These are phyloP conservation scores for Hemithea aestivaria DNA, from an alignment of 2,888 invertebrate genomes.

Conservation along the genomic window DNA sequence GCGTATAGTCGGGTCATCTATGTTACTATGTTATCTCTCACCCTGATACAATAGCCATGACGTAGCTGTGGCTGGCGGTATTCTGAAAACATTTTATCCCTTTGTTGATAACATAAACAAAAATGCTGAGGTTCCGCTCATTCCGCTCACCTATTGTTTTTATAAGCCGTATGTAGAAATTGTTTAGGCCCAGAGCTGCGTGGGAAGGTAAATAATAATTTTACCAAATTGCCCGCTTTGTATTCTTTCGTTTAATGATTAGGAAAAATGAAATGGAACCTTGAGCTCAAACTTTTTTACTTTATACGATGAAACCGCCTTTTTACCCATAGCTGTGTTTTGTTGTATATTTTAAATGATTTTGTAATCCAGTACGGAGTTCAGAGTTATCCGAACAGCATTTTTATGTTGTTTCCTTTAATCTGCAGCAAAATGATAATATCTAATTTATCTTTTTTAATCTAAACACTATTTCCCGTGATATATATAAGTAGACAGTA, in stretches of 20 bases:
- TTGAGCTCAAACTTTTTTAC: slow-evolving; percentile 10
- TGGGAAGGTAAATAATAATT: slow-evolving; percentile 32
- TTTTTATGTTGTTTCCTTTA: no score
- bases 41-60: slow-evolving; percentile 40
- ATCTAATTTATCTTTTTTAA: no score
- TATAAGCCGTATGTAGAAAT: slow-evolving; percentile 49
- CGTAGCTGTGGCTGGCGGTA: slow-evolving; percentile 53
- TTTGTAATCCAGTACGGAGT: no score
- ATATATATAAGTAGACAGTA: no score
- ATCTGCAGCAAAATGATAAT: no score
- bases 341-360: no score
- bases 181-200: slow-evolving; percentile 37
- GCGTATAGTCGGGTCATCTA: no score
- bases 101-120: slow-evolving; percentile 58
- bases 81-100: slow-evolving; percentile 44
- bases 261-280: slow-evolving; percentile 13
- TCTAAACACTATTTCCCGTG: no score
- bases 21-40: no score
- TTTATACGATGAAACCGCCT: no score
- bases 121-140: slow-evolving; percentile 58
- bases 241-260: slow-evolving; percentile 17
- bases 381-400: no score
- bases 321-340: no score
- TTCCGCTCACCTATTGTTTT: slow-evolving; percentile 59
- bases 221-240: slow-evolving; percentile 17